These are phyloP conservation scores for Ophion costatus DNA, from an alignment of 2,888 invertebrate genomes.

Conservation along the genomic window DNA sequence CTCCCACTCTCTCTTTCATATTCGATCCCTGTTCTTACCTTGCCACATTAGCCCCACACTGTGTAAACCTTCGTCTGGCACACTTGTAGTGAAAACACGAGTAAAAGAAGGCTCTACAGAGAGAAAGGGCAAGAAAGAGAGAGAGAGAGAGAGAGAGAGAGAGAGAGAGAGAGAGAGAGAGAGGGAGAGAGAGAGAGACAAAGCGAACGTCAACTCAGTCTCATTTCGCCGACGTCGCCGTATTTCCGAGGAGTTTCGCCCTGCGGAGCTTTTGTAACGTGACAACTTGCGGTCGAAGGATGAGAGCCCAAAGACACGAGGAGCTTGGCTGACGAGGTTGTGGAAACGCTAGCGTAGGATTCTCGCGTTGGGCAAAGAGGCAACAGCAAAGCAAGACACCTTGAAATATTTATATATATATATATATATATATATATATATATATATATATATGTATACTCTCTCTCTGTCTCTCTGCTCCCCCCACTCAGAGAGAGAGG, in stretches of 20 bases:
- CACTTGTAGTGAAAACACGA: background rate
- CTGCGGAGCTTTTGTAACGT: constrained; percentile 64
- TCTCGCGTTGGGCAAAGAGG: constrained; percentile 42
- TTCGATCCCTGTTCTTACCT: background rate
- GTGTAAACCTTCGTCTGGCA: background rate
- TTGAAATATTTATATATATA: background rate
- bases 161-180: background rate
- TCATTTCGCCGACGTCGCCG: constrained; percentile 46
- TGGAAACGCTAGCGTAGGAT: constrained; percentile 27
- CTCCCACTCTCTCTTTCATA: background rate
- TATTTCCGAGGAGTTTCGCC: constrained; percentile 61
- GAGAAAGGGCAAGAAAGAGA: constrained; percentile 20
- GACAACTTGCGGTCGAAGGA: constrained; percentile 63
- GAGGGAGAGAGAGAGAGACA: constrained; percentile 23
- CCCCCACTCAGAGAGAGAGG: no score
- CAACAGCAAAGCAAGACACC: constrained; percentile 50
- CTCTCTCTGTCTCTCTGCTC: no score
- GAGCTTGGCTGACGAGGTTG: constrained; percentile 17
- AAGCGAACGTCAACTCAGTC: constrained; percentile 54
- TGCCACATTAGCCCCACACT: background rate
- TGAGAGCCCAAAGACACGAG: constrained; percentile 24
- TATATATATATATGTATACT: background rate
- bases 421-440: no score
- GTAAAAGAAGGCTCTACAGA: background rate
- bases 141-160: constrained; percentile 13